A percentile compares a stretch with the other conserved stretches of the same genome.
Evolutionary conservation across 1,140 invertebrate species (phyloP).

Genomic region (Listronotus oregonensis): DNA sequence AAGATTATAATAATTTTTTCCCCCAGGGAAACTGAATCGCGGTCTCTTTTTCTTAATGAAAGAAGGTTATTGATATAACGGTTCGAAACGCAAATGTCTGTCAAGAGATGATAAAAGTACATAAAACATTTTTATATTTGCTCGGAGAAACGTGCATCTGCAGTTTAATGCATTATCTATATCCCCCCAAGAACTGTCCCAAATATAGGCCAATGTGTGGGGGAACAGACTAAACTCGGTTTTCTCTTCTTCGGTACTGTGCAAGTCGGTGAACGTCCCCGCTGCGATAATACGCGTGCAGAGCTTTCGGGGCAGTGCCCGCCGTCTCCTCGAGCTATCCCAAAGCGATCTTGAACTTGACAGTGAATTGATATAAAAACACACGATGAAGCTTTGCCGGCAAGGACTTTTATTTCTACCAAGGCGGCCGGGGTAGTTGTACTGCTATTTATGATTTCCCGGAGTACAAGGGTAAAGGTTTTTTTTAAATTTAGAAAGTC

Average conservation of each 20-base stretch:
- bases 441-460: slow-evolving; percentile 4
- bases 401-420: slow-evolving; percentile 7
- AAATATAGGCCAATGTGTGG: slow-evolving; percentile 33
- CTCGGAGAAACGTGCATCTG: slow-evolving; percentile 12
- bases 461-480: slow-evolving; percentile 12
- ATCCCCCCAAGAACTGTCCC: slow-evolving; percentile 21
- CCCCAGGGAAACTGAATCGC: not conserved
- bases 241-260: slow-evolving; percentile 14
- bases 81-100: slow-evolving; percentile 1
- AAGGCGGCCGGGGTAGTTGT: not conserved
- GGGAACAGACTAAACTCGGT: slow-evolving; percentile 5
- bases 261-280: slow-evolving; percentile 29
- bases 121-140: slow-evolving; percentile 8
- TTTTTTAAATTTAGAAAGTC: too few relatives aligned
- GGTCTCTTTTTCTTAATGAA: not conserved
- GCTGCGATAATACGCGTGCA: slow-evolving; percentile 16
- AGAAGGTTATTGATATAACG: slow-evolving; percentile 16
- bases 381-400: slow-evolving; percentile 6
- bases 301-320: slow-evolving; percentile 9
- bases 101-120: slow-evolving; percentile 13
- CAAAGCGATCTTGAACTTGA: slow-evolving; percentile 28
- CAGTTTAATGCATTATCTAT: slow-evolving; percentile 9
- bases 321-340: slow-evolving; percentile 5
- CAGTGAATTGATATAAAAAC: slow-evolving; percentile 22
- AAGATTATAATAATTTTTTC: too few relatives aligned